Base-by-base conservation (phyloP, 2,113 vertebrate species). In the Ornithorhynchus anatinus region DNA sequence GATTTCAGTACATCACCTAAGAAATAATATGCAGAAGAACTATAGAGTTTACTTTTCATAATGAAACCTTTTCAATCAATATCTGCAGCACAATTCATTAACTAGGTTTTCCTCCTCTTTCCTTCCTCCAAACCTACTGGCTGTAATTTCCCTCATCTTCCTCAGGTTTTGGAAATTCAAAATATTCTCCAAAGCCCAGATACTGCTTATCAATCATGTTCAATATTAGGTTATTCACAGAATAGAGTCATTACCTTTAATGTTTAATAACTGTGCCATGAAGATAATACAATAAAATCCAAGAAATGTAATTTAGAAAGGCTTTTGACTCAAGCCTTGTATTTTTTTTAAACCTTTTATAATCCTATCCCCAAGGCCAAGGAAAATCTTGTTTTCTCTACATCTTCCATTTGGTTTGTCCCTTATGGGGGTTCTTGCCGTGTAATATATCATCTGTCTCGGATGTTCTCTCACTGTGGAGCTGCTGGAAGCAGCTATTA, bases 191-290 rank as follows among this genome's bases (percentile, higher is more conserved):
- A 25, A 86, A 89, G 77, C 60, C 39, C 45, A 53, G 76, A 69
- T 36, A 72, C 73, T 72, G 68, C 77, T 80, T 86, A 87, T 92
- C 88, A 87, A 59, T 91, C 85, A 83, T 50, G 59, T 86, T 88
- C 84, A 78, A 29, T 90, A 89, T 92, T 88, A 85, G 82, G 86
- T 91, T 90, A 91, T 88, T 88, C 81, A 79, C 71, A 89, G 87
- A 89, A 82, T 80, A 82, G 80, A 91, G 84, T 91, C 88, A 88
- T 93, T 92, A 90, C 80, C 89, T 89, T 91, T 86, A 92, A 88
- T 87, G 86, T 91, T 88, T 91, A 92, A 93, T 92, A 94, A 89
- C 91, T 74, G 85, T 71, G 78, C 85, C 78, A 80, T 79, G 75
- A 89, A 88, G 84, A 75, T 92, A 92, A 93, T 87, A 85, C 64